Percentiles rank a stretch among this genome's conserved stretches.
These are phyloP conservation scores for Salvelinus sp. DNA, from an alignment of 2,113 vertebrate species.

Conservation along the genomic window DNA sequence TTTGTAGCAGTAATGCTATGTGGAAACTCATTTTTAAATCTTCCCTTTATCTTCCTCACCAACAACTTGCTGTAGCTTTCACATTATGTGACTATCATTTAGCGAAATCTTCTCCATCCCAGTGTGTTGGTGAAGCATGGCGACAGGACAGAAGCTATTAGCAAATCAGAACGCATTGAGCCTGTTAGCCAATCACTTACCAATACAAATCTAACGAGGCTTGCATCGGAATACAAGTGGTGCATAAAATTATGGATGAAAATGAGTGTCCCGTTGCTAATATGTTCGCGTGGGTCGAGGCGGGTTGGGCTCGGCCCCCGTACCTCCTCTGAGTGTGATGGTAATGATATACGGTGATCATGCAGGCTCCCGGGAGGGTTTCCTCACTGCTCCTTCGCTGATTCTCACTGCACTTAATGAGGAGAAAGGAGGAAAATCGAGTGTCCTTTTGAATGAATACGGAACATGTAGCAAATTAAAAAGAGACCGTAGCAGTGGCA, in stretches of 20 bases:
- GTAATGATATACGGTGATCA: slow-evolving; percentile 74
- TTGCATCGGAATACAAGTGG: slow-evolving; percentile 46
- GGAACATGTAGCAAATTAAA: slow-evolving; percentile 68
- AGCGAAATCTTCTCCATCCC: too few species aligned
- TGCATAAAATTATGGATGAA: slow-evolving; percentile 59
- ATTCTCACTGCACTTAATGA: slow-evolving; percentile 59
- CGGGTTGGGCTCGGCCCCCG: slow-evolving; percentile 43
- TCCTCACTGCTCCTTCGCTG: slow-evolving; percentile 30
- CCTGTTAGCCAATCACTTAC: slow-evolving; percentile 17
- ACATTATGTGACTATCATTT: too few species aligned
- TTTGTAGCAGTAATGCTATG: too few species aligned
- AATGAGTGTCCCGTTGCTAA: slow-evolving; percentile 58
- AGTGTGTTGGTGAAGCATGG: too few species aligned
- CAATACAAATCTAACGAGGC: slow-evolving; percentile 63
- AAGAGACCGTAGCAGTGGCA: slow-evolving; percentile 33
- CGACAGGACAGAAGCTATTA: too few species aligned
- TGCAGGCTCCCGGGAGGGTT: slow-evolving; percentile 58
- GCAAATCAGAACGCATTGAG: too few species aligned
- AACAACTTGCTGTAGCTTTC: too few species aligned
- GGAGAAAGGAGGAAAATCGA: slow-evolving; percentile 64
- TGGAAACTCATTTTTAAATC: too few species aligned
- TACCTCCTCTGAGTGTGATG: slow-evolving; percentile 58
- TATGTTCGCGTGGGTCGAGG: slow-evolving; percentile 49
- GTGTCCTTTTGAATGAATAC: slow-evolving; percentile 70
- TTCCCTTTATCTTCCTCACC: too few species aligned